Percentiles rank a stretch among this genome's conserved stretches.
phyloP scores from a whole-genome alignment of 2,888 invertebrate genomes.

The Cephalotes varians region DNA sequence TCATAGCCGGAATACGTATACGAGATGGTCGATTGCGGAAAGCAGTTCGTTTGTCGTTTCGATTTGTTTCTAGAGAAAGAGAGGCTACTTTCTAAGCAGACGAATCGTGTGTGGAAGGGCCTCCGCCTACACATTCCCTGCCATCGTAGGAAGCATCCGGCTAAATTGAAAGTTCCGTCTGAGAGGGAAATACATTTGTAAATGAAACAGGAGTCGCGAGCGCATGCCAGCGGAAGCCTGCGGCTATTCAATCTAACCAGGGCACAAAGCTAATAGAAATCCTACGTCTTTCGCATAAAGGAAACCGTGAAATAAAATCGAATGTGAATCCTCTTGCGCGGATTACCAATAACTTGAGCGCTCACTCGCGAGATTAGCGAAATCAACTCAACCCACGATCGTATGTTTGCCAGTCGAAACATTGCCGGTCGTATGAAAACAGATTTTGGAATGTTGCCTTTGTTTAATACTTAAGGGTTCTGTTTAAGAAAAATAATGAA shows the following conservation, averaged over 20 bases:
- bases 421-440: conserved; percentile 18
- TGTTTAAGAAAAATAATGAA: background rate
- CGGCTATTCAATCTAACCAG: conserved; percentile 82
- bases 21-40: conserved; percentile 40
- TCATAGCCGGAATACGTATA: background rate
- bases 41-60: conserved; percentile 68
- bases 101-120: conserved; percentile 60
- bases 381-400: conserved; percentile 55
- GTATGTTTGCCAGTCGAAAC: conserved; percentile 37
- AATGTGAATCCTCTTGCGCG: conserved; percentile 76
- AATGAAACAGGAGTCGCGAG: conserved; percentile 83
- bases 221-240: conserved; percentile 79
- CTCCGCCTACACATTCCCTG: conserved; percentile 66
- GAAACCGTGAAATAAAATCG: conserved; percentile 81
- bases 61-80: conserved; percentile 68
- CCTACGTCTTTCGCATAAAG: conserved; percentile 82
- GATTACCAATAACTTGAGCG: conserved; percentile 76
- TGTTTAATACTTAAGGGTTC: background rate
- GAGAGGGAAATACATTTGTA: conserved; percentile 84
- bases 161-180: conserved; percentile 84
- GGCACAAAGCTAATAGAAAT: conserved; percentile 83
- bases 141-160: conserved; percentile 80
- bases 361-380: conserved; percentile 62
- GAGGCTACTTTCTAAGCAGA: conserved; percentile 60
- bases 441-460: conserved; percentile 17